Conservation (phyloP, 2,888 invertebrate species). For the Drosophila differens region DNA sequence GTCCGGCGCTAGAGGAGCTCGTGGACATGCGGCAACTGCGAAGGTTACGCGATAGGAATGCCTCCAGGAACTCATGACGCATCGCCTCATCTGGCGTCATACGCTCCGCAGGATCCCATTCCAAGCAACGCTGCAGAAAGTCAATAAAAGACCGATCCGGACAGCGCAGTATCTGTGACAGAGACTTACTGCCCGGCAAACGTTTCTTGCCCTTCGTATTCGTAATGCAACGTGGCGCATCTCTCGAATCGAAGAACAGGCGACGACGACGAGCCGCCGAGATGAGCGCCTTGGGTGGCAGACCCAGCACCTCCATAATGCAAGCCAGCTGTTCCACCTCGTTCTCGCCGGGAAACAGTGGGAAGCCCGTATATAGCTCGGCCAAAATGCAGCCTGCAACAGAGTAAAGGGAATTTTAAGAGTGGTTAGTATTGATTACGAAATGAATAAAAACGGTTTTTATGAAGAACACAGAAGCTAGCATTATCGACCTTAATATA, state of each 20-base stretch:
- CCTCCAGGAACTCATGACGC: conserved; percentile 93
- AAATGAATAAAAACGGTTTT: neutral
- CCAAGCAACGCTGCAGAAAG: conserved; percentile 95
- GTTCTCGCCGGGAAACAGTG: conserved; percentile 98
- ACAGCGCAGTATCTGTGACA: conserved; percentile 93
- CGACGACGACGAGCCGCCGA: conserved; percentile 93
- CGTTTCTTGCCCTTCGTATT: conserved; percentile 97
- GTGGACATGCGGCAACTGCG: conserved; percentile 83
- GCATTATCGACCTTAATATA: neutral
- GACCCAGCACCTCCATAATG: conserved; percentile 97
- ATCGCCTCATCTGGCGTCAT: conserved; percentile 96
- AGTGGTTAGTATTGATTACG: conserved; percentile 59
- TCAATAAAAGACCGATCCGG: conserved; percentile 95
- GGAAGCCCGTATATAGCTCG: conserved; percentile 97
- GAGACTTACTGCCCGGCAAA: conserved; percentile 93
- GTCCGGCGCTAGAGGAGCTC: conserved; percentile 83
- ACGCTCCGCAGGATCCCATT: conserved; percentile 96
- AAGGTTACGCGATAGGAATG: conserved; percentile 86
- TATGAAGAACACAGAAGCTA: too few species aligned
- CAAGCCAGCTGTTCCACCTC: conserved; percentile 98
- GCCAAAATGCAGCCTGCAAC: conserved; percentile 95
- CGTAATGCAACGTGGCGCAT: conserved; percentile 94
- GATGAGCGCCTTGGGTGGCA: conserved; percentile 94
- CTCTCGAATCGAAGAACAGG: conserved; percentile 95
- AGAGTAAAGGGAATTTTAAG: conserved; percentile 19